Evolutionary conservation across 2,113 vertebrate species (phyloP).

Genomic region (Dromas ardeola): DNA sequence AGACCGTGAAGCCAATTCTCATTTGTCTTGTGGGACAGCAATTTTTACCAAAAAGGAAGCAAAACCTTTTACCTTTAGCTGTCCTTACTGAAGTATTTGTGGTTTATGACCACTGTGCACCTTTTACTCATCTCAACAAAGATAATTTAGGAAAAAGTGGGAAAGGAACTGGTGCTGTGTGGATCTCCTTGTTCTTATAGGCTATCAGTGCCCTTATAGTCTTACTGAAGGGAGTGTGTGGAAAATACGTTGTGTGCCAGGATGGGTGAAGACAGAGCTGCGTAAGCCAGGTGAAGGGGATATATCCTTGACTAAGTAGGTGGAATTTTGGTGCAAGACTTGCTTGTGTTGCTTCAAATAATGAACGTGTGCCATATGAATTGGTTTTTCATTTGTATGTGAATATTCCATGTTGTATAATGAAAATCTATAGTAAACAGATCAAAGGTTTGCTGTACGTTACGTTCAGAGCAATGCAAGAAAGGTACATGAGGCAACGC

Average conservation of each 20-base stretch:
- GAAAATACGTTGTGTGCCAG: background rate
- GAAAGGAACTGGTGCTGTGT: background rate
- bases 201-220: rapidly evolving
- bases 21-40: background rate
- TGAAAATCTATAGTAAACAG: background rate
- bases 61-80: background rate
- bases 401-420: background rate
- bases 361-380: background rate
- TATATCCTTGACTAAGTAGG: background rate
- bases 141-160: background rate
- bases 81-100: background rate
- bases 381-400: background rate
- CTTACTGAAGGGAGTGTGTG: background rate
- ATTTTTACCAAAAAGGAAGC: background rate
- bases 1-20: background rate
- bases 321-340: background rate
- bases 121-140: background rate
- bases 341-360: background rate
- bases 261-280: background rate
- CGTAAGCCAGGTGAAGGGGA: background rate
- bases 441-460: background rate
- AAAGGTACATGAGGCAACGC: rapidly evolving
- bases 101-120: background rate
- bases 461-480: rapidly evolving
- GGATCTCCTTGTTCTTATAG: background rate